Base-by-base conservation (phyloP, 2,797 vertebrate species). In the Potorous gilbertii region DNA sequence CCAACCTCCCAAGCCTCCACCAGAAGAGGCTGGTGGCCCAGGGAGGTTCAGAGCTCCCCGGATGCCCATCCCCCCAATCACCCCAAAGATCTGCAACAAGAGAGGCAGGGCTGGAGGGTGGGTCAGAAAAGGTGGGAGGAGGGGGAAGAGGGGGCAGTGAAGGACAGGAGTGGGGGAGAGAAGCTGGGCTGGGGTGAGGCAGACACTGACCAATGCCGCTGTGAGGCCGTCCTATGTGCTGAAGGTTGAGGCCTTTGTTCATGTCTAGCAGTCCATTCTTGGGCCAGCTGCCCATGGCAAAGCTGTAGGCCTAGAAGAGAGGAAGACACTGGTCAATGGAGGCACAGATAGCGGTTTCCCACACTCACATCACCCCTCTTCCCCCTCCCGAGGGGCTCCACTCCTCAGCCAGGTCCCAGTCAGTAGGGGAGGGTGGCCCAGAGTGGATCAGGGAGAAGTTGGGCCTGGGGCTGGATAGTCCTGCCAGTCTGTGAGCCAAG, bases 141-240 rank as follows among this genome's bases (percentile, higher is more conserved):
- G 74, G 74, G 3, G 74, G 9, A 24, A 57, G 31, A n/a, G 59
- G 91, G 0, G 34, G 4, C 4, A 5, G 13, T 0, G 1, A 21
- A 46, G n/a, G 66, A 24, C 18, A 46, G n/a, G n/a, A 90, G 93
- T 0, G 3, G 96, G 87, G 91, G 96, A 89, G 91, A 81, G 94
- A 95, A 96, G 93, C 74, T 97, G 24, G 6, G 97, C 94, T 92
- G 93, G 96, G 46, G 92, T 90, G 94, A 94, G 89, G 94, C 57
- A 4, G 94, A 96, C 95, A 99, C 99, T 99, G 97, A 99, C 99
- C 99, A 97, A 99, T 99, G 97, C 99, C 99, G 98, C 99, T 99
- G 98, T 99, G 99, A 98, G 99, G 99, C 98, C 98, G 98, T 96
- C 99, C 99, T 99, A 99, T 99, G 98, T 99, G 99, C 96, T 99